A percentile compares a stretch with the other conserved stretches of the same genome.
Conservation (phyloP, 2,113 vertebrate genomes). For the Corythornis madagascariensis region DNA sequence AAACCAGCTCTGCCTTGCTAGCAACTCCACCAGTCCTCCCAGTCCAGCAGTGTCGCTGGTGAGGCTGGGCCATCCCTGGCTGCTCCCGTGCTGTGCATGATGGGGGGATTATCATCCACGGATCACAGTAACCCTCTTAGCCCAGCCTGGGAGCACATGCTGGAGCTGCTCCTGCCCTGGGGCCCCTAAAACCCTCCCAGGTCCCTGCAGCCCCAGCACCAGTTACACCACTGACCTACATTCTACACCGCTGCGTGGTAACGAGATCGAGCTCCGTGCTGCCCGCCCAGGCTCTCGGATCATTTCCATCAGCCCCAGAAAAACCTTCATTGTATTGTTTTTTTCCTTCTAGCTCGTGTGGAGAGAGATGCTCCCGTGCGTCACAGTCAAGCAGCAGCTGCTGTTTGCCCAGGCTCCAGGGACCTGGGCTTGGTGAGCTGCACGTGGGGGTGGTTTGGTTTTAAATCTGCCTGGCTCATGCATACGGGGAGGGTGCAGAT, state of each 20-base stretch:
- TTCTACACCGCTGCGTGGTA: background rate
- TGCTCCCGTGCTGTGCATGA: background rate
- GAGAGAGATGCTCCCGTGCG: background rate
- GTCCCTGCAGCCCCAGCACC: background rate
- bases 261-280: background rate
- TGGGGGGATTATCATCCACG: background rate
- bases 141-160: background rate
- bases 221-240: background rate
- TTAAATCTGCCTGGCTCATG: background rate
- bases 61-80: background rate
- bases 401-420: background rate
- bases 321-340: background rate
- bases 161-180: background rate
- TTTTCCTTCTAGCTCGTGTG: background rate
- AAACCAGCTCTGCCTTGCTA: background rate
- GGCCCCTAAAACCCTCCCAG: background rate
- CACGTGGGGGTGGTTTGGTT: background rate
- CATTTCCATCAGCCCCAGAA: background rate
- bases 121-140: background rate
- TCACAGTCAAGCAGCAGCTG: background rate
- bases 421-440: background rate
- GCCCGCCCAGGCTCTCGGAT: background rate
- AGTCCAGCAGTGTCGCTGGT: background rate
- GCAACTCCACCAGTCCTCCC: background rate
- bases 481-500: fast-evolving